These are phyloP conservation scores for Caranx ignobilis DNA, from an alignment of 2,113 vertebrate species.

Conservation along the genomic window DNA sequence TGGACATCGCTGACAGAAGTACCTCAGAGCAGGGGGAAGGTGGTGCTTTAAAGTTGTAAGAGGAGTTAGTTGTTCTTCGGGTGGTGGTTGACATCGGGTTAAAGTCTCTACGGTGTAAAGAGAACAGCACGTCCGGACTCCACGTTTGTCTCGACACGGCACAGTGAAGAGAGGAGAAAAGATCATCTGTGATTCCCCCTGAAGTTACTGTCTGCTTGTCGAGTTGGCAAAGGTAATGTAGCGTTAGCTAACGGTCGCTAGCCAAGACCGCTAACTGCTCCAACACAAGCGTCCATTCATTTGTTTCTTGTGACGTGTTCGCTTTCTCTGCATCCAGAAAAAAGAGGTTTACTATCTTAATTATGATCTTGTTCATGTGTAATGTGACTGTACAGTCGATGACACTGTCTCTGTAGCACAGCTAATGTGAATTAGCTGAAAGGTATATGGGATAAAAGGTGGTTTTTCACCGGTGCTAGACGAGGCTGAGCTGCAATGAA, in stretches of 20 bases:
- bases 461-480: slow-evolving; percentile 21
- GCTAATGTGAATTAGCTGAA: not conserved
- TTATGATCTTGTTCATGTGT: not conserved
- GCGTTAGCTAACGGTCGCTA: slow-evolving; percentile 1
- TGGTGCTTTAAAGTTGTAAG: not conserved
- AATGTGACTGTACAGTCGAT: rapidly evolving
- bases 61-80: not conserved
- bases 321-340: too few relatives aligned
- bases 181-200: slow-evolving; percentile 1
- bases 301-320: not conserved
- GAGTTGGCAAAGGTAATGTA: slow-evolving; percentile 71
- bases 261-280: not conserved
- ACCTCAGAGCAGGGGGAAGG: not conserved
- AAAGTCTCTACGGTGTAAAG: not conserved
- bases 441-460: slow-evolving; percentile 7
- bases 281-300: slow-evolving; percentile 26
- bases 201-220: slow-evolving; percentile 57
- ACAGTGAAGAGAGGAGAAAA: slow-evolving; percentile 12
- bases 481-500: slow-evolving; percentile 60
- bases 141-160: not conserved
- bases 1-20: too few relatives aligned
- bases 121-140: not conserved
- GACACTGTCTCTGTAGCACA: not conserved
- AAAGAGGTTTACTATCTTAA: not conserved
- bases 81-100: not conserved